A percentile compares a stretch with the other conserved stretches of the same genome.
Evolutionary conservation across 2,888 invertebrate species (phyloP).

Genomic region (Synergus itoensis): DNA sequence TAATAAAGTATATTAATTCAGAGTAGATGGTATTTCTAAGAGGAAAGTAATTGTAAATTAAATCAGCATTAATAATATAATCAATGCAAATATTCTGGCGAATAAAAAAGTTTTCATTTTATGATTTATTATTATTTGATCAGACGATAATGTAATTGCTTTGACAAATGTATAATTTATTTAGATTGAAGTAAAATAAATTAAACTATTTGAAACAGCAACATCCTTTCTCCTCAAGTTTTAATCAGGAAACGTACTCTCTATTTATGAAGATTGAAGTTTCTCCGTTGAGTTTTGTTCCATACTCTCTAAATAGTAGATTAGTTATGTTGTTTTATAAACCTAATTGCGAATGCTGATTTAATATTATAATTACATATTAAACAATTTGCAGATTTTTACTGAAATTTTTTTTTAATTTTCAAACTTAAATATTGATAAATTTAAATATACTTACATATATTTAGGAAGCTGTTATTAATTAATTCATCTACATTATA

Average conservation of each 20-base stretch:
- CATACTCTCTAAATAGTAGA: background rate
- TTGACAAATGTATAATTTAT: too few species aligned
- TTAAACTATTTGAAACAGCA: background rate
- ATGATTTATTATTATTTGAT: too few species aligned
- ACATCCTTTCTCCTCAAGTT: background rate
- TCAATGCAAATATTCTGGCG: too few species aligned
- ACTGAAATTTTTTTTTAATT: background rate
- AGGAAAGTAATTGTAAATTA: background rate
- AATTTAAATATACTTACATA: background rate
- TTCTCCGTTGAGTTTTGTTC: background rate
- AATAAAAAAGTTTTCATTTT: too few species aligned
- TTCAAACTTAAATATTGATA: background rate
- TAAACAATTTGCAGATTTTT: background rate
- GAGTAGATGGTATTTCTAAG: background rate
- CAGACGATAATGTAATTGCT: too few species aligned
- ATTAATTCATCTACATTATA: background rate
- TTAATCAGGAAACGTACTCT: background rate
- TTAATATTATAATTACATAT: background rate
- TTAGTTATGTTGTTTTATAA: background rate
- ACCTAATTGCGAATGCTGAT: background rate
- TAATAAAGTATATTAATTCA: too few species aligned
- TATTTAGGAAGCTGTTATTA: background rate
- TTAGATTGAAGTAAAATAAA: background rate
- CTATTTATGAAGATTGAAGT: constrained; percentile 1
- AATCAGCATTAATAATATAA: background rate